Percentiles rank a stretch among this genome's conserved stretches.
These are phyloP conservation scores for Erpobdella octoculata DNA, from an alignment of 2,888 invertebrate genomes.

Conservation along the genomic window DNA sequence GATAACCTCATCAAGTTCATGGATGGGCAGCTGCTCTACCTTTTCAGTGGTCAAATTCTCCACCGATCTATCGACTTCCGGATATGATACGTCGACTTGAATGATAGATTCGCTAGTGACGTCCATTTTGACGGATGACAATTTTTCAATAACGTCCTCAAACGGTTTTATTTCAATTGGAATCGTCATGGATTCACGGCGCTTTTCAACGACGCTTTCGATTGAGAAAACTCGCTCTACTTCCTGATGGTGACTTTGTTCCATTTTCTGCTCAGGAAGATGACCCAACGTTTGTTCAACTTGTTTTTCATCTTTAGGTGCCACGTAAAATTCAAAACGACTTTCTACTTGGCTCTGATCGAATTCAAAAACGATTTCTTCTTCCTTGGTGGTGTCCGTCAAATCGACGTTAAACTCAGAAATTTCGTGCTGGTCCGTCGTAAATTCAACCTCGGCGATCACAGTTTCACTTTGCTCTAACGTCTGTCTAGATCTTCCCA, in stretches of 20 bases:
- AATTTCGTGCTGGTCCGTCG: not conserved
- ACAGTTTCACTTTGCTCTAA: not conserved
- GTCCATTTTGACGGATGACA: not conserved
- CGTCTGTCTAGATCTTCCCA: not conserved
- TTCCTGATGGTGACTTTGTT: conserved; percentile 32
- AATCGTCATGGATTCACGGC: not conserved
- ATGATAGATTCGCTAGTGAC: conserved; percentile 1
- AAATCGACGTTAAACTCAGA: not conserved
- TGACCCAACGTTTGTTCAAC: conserved; percentile 23
- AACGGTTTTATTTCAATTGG: conserved; percentile 32
- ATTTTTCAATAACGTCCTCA: conserved; percentile 31
- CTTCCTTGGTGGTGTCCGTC: conserved; percentile 4
- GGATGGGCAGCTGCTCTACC: conserved; percentile 22
- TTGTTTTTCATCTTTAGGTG: conserved; percentile 11
- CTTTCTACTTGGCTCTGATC: not conserved
- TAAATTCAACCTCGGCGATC: not conserved
- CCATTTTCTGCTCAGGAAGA: conserved; percentile 5
- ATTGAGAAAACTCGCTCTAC: conserved; percentile 30
- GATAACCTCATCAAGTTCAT: conserved; percentile 37
- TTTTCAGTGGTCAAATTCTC: conserved; percentile 17
- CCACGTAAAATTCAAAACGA: conserved; percentile 24
- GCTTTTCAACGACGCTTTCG: conserved; percentile 33
- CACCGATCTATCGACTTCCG: conserved; percentile 3
- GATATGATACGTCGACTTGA: conserved; percentile 30
- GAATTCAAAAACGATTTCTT: conserved; percentile 25